Base-by-base conservation (phyloP, 1,140 invertebrate species). In the Lepidotrigona ventralis region DNA sequence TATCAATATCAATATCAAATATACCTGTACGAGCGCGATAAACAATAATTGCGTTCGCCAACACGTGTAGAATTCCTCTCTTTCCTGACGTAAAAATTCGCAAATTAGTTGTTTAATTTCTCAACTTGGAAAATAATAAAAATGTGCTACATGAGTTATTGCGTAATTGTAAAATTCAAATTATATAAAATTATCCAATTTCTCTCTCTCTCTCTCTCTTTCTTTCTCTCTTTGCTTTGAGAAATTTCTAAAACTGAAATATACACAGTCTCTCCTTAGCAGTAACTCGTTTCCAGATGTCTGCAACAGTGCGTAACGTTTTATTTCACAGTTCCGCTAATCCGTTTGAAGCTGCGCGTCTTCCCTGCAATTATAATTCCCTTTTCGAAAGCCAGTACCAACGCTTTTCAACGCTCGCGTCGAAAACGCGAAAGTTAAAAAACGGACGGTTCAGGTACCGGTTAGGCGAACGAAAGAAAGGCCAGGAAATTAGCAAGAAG, bases 301-400 rank as follows among this genome's bases (percentile, higher is more conserved):
- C 23, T 14, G 14, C 14, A n/a, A 70, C 23, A 26, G 23, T 11
- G 15, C 23, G 1, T 3, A 46, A 39, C 33, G 39, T 60, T 3
- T 23, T 5, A 46, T 46, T 46, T 46, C 23, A 26, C 21, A 60
- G 26, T 75, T 75, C n/a, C 73, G 56, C 39, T 75, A 26, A 75
- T 75, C 73, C 60, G 33, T 39, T n/a, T 12, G n/a, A 75, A 60
- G 6, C 56, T 75, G 33, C 46, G 23, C 17, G n/a, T n/a, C n/a
- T 60, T 60, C 8, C 23, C 56, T 46, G 51, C 33, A 60, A 58
- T 58, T 75, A 75, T 75, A 75, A 75, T 75, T 33, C 12, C 21
- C 39, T 29, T 75, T 15, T 23, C 3, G 14, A 60, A 60, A 26
- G 15, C 56, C 39, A 12, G 15, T 15, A 17, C 26, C 29, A 29